Percentiles rank a stretch among this genome's conserved stretches.
These are phyloP conservation scores for Amphimallon solstitiale DNA, from an alignment of 2,888 invertebrate species.

Conservation along the genomic window DNA sequence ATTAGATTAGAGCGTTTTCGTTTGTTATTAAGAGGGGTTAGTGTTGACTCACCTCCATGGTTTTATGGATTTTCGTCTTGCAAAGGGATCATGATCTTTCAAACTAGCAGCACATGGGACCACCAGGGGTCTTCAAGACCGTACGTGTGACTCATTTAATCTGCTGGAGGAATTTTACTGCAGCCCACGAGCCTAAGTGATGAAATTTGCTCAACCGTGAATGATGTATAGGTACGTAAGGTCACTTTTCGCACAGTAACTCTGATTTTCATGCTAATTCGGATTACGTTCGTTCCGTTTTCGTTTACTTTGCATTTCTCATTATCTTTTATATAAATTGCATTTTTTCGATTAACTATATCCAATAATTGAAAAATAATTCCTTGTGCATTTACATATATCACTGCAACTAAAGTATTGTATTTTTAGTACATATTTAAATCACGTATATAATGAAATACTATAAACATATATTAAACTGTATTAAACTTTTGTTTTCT, in stretches of 20 bases:
- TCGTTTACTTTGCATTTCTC: neutral
- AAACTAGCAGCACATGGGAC: conserved; percentile 50
- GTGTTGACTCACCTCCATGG: conserved; percentile 52
- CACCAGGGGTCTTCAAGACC: conserved; percentile 45
- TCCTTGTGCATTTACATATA: no score
- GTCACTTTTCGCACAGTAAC: conserved; percentile 8
- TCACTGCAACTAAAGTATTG: no score
- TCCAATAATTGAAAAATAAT: no score
- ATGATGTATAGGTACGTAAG: conserved; percentile 16
- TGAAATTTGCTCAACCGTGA: conserved; percentile 22
- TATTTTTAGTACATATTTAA: no score
- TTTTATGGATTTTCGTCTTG: conserved; percentile 47
- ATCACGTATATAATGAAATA: no score
- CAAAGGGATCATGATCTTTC: conserved; percentile 47
- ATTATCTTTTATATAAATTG: neutral
- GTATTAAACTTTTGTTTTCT: no score
- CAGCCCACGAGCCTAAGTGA: conserved; percentile 21
- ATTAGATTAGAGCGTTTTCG: conserved; percentile 52
- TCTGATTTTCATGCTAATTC: conserved; percentile 13
- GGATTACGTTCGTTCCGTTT: neutral
- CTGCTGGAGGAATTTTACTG: conserved; percentile 27
- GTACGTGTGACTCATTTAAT: conserved; percentile 46
- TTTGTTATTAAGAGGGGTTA: conserved; percentile 51
- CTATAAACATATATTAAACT: no score
- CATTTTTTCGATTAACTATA: no score